Conservation (phyloP, 2,113 vertebrate genomes). For the Calidris pugnax region DNA sequence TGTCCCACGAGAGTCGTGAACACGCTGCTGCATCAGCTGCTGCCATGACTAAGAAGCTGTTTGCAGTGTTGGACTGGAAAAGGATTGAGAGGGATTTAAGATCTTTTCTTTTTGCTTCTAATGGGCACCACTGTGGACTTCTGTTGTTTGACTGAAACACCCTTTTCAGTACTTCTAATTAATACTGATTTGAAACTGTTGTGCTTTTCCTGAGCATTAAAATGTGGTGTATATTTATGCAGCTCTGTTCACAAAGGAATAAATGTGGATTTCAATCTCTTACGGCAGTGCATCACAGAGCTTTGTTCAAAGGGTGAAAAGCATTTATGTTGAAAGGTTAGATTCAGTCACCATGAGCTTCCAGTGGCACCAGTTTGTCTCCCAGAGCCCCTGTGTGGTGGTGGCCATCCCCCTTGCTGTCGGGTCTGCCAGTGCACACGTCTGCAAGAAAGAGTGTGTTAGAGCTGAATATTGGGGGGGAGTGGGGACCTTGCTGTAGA, state of each 20-base stretch:
- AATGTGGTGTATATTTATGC: not conserved
- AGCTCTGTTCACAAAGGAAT: not conserved
- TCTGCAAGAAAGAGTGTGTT: not conserved
- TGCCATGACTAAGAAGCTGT: not conserved
- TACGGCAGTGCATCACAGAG: not conserved
- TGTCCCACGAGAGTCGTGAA: not conserved
- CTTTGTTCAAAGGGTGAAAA: not conserved
- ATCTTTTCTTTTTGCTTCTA: not conserved
- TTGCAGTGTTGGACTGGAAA: not conserved
- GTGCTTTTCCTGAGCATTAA: not conserved
- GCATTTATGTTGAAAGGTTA: not conserved
- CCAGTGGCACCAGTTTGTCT: not conserved
- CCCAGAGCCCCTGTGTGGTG: not conserved
- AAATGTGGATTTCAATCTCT: not conserved
- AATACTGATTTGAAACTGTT: not conserved
- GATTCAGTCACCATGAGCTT: not conserved
- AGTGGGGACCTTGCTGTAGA: not conserved
- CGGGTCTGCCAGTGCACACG: rapidly evolving
- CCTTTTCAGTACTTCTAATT: not conserved
- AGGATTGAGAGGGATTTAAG: not conserved
- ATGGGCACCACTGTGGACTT: not conserved
- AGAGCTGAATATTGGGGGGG: not conserved
- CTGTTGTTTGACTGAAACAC: not conserved
- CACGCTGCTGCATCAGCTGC: not conserved
- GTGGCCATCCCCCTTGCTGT: rapidly evolving